These are phyloP conservation scores for Aricia artaxerxes DNA, from an alignment of 2,888 invertebrate species.

Conservation along the genomic window DNA sequence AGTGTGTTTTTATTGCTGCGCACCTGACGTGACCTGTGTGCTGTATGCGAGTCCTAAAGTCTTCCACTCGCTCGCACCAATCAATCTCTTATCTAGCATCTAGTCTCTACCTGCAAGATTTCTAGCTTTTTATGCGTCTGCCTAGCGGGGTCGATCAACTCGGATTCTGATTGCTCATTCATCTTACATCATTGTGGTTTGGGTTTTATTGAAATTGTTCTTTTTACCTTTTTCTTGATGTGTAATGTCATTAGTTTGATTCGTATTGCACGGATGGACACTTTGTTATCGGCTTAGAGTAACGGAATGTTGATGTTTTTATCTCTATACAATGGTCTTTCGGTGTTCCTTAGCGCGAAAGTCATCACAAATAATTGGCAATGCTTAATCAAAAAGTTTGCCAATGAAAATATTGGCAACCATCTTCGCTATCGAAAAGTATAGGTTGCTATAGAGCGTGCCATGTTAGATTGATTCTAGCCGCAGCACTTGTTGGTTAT, in stretches of 20 bases:
- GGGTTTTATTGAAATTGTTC: conserved; percentile 53
- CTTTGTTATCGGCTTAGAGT: conserved; percentile 29
- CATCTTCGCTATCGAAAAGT: neutral
- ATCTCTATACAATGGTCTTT: neutral
- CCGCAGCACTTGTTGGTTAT: neutral
- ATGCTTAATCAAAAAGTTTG: neutral
- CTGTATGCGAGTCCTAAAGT: conserved; percentile 64
- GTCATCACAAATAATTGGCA: conserved; percentile 10
- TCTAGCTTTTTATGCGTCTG: conserved; percentile 78
- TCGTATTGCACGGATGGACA: conserved; percentile 50
- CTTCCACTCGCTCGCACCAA: conserved; percentile 72
- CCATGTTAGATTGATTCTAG: neutral
- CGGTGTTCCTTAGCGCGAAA: neutral
- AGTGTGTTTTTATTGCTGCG: conserved; percentile 63
- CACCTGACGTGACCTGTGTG: conserved; percentile 64
- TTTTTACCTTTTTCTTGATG: conserved; percentile 54
- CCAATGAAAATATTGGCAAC: neutral
- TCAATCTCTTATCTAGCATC: conserved; percentile 75
- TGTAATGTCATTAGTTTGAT: conserved; percentile 55
- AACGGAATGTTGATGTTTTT: conserved; percentile 6
- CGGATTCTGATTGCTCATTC: conserved; percentile 75
- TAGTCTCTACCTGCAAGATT: conserved; percentile 70
- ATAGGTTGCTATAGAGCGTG: neutral
- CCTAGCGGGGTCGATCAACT: conserved; percentile 72
- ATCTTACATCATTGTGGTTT: conserved; percentile 77